These are phyloP conservation scores for Drosophila takahashii DNA, from an alignment of 1,140 invertebrate species.

Conservation along the genomic window DNA sequence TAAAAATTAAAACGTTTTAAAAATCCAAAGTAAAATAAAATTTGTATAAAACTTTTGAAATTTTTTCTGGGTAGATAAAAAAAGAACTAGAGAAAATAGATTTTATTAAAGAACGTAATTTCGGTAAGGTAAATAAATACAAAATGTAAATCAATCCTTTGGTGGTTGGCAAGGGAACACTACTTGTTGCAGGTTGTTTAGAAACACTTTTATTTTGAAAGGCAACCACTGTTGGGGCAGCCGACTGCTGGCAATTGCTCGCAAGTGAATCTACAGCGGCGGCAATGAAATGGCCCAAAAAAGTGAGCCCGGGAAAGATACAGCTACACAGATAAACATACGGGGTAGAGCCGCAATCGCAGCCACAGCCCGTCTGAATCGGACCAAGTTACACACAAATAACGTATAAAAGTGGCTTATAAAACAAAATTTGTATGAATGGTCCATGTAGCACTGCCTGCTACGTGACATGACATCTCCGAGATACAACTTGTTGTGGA, in stretches of 20 bases:
- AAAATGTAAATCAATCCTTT: too few relatives aligned
- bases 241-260: constrained; percentile 27
- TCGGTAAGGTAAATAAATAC: too few relatives aligned
- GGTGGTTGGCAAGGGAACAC: too few relatives aligned
- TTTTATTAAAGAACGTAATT: not conserved
- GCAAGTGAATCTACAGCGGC: constrained; percentile 44
- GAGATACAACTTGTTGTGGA: constrained; percentile 75
- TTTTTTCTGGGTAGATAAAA: too few relatives aligned
- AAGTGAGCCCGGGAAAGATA: constrained; percentile 21
- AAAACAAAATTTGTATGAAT: constrained; percentile 83
- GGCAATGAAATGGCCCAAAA: constrained; percentile 25
- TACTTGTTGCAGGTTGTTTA: not conserved
- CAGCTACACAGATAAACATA: constrained; percentile 37
- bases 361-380: constrained; percentile 10
- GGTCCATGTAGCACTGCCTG: constrained; percentile 71
- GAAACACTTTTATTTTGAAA: not conserved
- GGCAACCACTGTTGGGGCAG: constrained; percentile 21
- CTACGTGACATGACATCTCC: constrained; percentile 80
- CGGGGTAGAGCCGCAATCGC: constrained; percentile 21
- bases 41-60: too few relatives aligned
- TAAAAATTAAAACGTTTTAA: too few relatives aligned
- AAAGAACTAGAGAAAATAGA: not conserved
- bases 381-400: constrained; percentile 78
- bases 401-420: constrained; percentile 81
- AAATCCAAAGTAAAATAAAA: too few relatives aligned